phyloP scores from a whole-genome alignment of 2,113 vertebrate species.

The Apteryx mantelli region DNA sequence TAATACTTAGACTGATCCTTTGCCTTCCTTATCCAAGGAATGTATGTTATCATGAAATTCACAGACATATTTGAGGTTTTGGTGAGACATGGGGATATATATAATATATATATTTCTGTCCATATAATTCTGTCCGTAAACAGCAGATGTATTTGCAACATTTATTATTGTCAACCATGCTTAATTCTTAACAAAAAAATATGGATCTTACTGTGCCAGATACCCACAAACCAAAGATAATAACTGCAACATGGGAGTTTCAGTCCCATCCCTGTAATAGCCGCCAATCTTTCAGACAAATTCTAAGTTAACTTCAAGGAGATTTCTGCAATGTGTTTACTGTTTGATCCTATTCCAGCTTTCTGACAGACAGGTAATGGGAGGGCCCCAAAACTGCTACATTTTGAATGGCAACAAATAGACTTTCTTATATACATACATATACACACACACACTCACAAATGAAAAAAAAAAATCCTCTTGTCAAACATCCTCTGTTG shows the following conservation, averaged over 20 bases:
- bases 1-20: background rate
- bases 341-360: background rate
- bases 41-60: background rate
- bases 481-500: background rate
- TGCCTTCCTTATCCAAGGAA: background rate
- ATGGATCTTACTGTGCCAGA: background rate
- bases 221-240: background rate
- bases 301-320: background rate
- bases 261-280: background rate
- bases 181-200: background rate
- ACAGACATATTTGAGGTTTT: background rate
- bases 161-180: background rate
- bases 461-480: background rate
- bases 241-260: background rate
- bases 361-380: background rate
- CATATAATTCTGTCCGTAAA: background rate
- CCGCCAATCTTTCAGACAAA: background rate
- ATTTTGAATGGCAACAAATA: background rate
- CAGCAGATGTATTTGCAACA: background rate
- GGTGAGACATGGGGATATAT: background rate
- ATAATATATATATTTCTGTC: no score
- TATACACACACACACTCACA: background rate
- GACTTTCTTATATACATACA: background rate
- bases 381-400: background rate
- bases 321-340: background rate